phyloP scores from a whole-genome alignment of 2,888 invertebrate species.

The Julus scandinavius region DNA sequence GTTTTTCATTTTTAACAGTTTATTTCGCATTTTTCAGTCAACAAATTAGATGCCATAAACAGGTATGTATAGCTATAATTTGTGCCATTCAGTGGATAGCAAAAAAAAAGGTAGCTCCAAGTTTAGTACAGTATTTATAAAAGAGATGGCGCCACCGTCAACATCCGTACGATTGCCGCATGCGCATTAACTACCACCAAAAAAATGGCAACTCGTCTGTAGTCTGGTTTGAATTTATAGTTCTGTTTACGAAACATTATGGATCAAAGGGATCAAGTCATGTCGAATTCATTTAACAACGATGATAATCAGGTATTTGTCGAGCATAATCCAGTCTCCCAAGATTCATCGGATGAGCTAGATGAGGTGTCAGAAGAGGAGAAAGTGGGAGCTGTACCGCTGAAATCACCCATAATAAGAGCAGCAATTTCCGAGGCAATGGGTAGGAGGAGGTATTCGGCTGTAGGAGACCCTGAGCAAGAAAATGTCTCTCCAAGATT shows the following conservation, averaged over 20 bases:
- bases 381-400: neutral
- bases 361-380: neutral
- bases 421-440: neutral
- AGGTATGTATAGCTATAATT: too few relatives aligned
- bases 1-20: too few relatives aligned
- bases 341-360: conserved; percentile 2
- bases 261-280: neutral
- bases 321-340: conserved; percentile 53
- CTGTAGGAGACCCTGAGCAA: neutral
- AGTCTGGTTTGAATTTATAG: neutral
- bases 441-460: conserved; percentile 2
- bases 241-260: neutral
- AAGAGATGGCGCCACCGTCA: neutral
- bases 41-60: too few relatives aligned
- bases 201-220: neutral
- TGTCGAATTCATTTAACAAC: neutral
- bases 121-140: neutral
- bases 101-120: too few relatives aligned
- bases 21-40: too few relatives aligned
- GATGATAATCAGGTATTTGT: conserved; percentile 49
- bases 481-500: conserved; percentile 17
- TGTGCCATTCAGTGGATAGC: too few relatives aligned
- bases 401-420: neutral
- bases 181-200: neutral
- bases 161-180: neutral